A percentile compares a stretch with the other conserved stretches of the same genome.
phyloP scores from a whole-genome alignment of 2,797 vertebrate genomes.

The Bryconaethiops microstoma region DNA sequence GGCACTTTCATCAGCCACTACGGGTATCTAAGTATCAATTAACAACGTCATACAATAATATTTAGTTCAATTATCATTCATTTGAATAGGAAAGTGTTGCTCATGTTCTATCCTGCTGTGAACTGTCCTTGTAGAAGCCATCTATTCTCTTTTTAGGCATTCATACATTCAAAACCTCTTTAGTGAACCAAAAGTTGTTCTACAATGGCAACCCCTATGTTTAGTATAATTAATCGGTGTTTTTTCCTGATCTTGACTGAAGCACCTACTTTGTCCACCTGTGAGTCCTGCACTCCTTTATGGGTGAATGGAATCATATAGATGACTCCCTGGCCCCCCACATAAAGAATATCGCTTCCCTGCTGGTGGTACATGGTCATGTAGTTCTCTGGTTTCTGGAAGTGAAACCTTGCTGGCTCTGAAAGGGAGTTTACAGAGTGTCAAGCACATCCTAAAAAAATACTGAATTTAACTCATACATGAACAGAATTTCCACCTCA shows the following conservation, averaged over 20 bases:
- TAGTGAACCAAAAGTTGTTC: not conserved
- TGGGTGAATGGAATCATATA: constrained; percentile 76
- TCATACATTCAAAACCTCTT: not conserved
- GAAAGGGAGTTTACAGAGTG: constrained; percentile 48
- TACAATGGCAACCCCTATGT: not conserved
- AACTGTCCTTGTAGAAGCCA: not conserved
- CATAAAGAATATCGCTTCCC: constrained; percentile 75
- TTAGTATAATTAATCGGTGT: not conserved
- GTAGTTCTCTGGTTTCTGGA: constrained; percentile 76
- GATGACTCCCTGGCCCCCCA: constrained; percentile 77
- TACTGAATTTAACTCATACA: no score
- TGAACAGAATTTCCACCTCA: no score
- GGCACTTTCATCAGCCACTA: constrained; percentile 74
- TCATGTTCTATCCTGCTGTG: not conserved
- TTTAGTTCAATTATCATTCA: not conserved
- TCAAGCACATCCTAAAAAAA: not conserved
- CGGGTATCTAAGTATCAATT: constrained; percentile 75
- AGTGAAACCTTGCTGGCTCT: constrained; percentile 79
- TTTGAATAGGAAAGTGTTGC: not conserved
- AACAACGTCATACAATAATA: constrained; percentile 18
- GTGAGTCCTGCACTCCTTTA: constrained; percentile 68
- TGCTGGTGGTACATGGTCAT: constrained; percentile 79
- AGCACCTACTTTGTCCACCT: constrained; percentile 65
- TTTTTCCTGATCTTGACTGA: not conserved
- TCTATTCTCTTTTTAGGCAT: no score